Evolutionary conservation across 2,888 invertebrate species (phyloP).

Genomic region (Mechanitis messenoides): DNA sequence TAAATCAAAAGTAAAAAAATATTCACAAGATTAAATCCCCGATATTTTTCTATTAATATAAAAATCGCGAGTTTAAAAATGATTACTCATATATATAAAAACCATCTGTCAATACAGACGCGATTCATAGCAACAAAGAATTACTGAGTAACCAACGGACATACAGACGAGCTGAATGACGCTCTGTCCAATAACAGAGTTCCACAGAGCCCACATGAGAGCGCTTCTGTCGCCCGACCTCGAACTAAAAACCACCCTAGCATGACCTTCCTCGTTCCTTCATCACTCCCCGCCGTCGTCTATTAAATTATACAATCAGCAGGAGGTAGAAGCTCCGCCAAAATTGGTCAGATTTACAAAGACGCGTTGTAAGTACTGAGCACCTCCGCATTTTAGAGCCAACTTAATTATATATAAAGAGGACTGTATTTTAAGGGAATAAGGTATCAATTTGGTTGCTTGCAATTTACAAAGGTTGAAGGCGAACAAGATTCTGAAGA

Average conservation of each 20-base stretch:
- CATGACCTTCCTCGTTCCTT: conserved; percentile 31
- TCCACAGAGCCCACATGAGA: conserved; percentile 68
- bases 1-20: too few relatives aligned
- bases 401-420: conserved; percentile 42
- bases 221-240: conserved; percentile 67
- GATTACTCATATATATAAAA: conserved; percentile 31
- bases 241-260: conserved; percentile 47
- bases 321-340: conserved; percentile 48
- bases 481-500: conserved; percentile 66
- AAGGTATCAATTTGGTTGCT: conserved; percentile 49
- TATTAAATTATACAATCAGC: conserved; percentile 33
- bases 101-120: conserved; percentile 61
- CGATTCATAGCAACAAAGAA: conserved; percentile 71
- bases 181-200: conserved; percentile 70
- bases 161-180: conserved; percentile 52
- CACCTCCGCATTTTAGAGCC: conserved; percentile 68
- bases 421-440: conserved; percentile 42
- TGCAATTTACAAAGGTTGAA: conserved; percentile 52
- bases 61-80: too few relatives aligned
- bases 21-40: too few relatives aligned
- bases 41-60: too few relatives aligned
- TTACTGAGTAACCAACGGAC: conserved; percentile 58
- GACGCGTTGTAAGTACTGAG: conserved; percentile 67
- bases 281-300: conserved; percentile 36
- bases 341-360: conserved; percentile 62